Base-by-base conservation (phyloP, 2,113 vertebrate genomes). In the Xenopus laevis region DNA sequence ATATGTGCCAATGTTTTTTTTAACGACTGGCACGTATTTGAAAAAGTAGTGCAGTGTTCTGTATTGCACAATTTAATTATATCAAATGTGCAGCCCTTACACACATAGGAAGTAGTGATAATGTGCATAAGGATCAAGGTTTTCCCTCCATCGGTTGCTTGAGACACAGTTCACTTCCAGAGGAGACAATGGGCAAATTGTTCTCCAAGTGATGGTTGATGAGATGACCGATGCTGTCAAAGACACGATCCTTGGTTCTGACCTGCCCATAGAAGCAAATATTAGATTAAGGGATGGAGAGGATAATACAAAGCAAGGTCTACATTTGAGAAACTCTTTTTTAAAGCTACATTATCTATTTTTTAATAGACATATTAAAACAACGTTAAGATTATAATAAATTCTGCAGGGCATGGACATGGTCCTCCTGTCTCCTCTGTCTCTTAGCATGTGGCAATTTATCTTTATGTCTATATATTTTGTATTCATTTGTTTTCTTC, bases 221-320 rank as follows among this genome's bases (percentile, higher is more conserved):
- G 80, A 99, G 94, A 82, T 99, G 96, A 82, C 92, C 93, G 84
- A 99, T 98, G 90, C 95, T 99, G 84, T 99, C 94, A 79, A 99
- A 99, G 78, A 97, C 82, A 80, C 93, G 95, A 85, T 99, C 97
- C 90, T 96, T 98, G 20, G 96, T 98, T 82, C 96, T 94, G 83
- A 99, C 91, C 97, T 99, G 88, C 33, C 5, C 8, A 9, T 40
- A 5, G 33, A 40, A 40, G 33, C 33, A 40, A 7, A 40, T 40
- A 40, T 40, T 55, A 81, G 78, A 83, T 58, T 77, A 21, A 16
- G 72, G 65, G 50, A 16, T 78, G 80, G 8, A 55, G 16, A 16
- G 1, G 16, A n/a, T 55, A 55, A 55, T 3, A 55, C 17, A 55
- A 55, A 55, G 7, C 16, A 55, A 17, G 1, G 16, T 55, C 13